Percentiles rank a stretch among this genome's conserved stretches.
phyloP scores from a whole-genome alignment of 2,888 invertebrate species.

The Electrophaes corylata region DNA sequence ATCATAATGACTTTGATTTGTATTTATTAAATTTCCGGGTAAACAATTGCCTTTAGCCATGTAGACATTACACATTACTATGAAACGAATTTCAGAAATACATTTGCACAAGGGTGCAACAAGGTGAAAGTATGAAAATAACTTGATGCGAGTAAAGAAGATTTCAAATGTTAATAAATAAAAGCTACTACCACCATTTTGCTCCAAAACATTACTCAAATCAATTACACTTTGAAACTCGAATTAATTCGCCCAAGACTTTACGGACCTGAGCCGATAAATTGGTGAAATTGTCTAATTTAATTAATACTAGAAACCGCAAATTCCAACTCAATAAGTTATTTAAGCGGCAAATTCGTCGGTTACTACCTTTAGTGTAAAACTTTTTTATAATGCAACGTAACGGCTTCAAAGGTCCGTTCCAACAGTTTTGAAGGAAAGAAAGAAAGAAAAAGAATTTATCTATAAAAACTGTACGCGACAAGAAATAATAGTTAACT shows the following conservation, averaged over 20 bases:
- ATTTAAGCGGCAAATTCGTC: conserved; percentile 53
- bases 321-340: conserved; percentile 52
- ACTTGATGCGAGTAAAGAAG: too few relatives aligned
- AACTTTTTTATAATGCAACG: conserved; percentile 2
- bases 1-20: too few relatives aligned
- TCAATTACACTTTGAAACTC: conserved; percentile 33
- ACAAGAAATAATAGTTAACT: too few relatives aligned
- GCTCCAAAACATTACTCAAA: conserved; percentile 28
- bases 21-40: too few relatives aligned
- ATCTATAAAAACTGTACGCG: too few relatives aligned
- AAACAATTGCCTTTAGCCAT: too few relatives aligned
- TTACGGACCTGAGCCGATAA: conserved; percentile 24
- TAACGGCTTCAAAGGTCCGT: background rate
- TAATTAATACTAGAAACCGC: conserved; percentile 49
- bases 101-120: too few relatives aligned
- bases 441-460: too few relatives aligned
- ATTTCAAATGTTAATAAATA: background rate
- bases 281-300: conserved; percentile 36
- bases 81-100: too few relatives aligned
- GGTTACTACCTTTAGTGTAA: conserved; percentile 41
- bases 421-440: too few relatives aligned
- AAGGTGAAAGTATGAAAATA: too few relatives aligned
- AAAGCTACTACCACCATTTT: conserved; percentile 1
- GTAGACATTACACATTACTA: too few relatives aligned
- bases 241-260: conserved; percentile 35